phyloP scores from a whole-genome alignment of 2,113 vertebrate species.

The Cyanoderma ruficeps region DNA sequence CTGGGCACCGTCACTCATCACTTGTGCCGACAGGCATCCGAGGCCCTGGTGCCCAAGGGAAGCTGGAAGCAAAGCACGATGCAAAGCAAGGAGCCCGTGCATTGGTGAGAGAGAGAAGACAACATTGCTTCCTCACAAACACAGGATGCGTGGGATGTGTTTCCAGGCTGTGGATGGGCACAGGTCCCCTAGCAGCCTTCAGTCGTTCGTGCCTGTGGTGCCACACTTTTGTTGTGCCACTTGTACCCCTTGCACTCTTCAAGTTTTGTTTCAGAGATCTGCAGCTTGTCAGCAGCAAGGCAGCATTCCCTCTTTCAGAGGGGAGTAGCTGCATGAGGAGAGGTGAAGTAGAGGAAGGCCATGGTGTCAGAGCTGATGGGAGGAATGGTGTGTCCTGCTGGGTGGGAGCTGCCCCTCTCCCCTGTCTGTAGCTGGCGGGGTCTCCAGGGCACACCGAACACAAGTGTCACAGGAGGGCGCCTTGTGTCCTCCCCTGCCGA shows the following conservation, averaged over 20 bases:
- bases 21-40: not conserved
- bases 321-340: not conserved
- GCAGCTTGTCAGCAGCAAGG: not conserved
- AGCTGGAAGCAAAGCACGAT: not conserved
- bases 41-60: not conserved
- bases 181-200: not conserved
- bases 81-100: not conserved
- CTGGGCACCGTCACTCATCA: not conserved
- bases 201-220: not conserved
- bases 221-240: fast-evolving
- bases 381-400: fast-evolving
- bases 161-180: not conserved
- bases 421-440: fast-evolving
- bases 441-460: not conserved
- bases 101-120: not conserved
- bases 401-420: not conserved
- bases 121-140: fast-evolving
- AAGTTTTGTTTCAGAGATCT: not conserved
- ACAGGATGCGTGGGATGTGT: not conserved
- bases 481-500: not conserved
- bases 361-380: not conserved
- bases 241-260: fast-evolving
- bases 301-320: not conserved
- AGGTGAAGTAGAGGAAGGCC: not conserved
- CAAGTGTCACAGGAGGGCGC: not conserved